Evolutionary conservation across 2,888 invertebrate genomes (phyloP).

Genomic region (Caenorhabditis japonica): DNA sequence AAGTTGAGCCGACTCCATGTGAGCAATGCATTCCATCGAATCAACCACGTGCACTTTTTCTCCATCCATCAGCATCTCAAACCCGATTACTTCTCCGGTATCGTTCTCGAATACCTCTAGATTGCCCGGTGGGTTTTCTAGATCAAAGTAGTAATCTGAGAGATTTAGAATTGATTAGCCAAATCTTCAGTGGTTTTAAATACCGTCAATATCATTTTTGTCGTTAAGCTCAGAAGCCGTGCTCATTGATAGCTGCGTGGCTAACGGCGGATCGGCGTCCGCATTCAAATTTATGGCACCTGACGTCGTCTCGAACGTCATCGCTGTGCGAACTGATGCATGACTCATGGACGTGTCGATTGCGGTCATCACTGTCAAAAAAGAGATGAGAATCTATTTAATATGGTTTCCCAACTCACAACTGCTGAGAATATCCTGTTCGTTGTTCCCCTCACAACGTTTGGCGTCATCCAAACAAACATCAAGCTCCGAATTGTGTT

Average conservation of each 20-base stretch:
- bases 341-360: constrained; percentile 13
- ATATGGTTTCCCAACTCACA: constrained; percentile 2
- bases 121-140: not conserved
- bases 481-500: constrained; percentile 23
- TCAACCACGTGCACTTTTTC: constrained; percentile 27
- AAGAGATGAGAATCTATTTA: not conserved
- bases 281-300: constrained; percentile 21
- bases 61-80: constrained; percentile 20
- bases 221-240: constrained; percentile 20
- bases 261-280: constrained; percentile 27
- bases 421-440: constrained; percentile 17
- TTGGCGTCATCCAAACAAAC: constrained; percentile 28
- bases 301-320: constrained; percentile 14
- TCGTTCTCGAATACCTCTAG: constrained; percentile 18
- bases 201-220: not conserved
- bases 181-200: too few species aligned
- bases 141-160: not conserved
- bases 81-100: constrained; percentile 10
- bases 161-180: not conserved
- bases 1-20: not conserved
- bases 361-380: constrained; percentile 24
- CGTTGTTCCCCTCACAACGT: not conserved
- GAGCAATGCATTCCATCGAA: constrained; percentile 26
- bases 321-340: constrained; percentile 19
- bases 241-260: constrained; percentile 14